A percentile compares a stretch with the other conserved stretches of the same genome.
These are phyloP conservation scores for Brachyhypopomus gauderio DNA, from an alignment of 2,113 vertebrate species.

Conservation along the genomic window DNA sequence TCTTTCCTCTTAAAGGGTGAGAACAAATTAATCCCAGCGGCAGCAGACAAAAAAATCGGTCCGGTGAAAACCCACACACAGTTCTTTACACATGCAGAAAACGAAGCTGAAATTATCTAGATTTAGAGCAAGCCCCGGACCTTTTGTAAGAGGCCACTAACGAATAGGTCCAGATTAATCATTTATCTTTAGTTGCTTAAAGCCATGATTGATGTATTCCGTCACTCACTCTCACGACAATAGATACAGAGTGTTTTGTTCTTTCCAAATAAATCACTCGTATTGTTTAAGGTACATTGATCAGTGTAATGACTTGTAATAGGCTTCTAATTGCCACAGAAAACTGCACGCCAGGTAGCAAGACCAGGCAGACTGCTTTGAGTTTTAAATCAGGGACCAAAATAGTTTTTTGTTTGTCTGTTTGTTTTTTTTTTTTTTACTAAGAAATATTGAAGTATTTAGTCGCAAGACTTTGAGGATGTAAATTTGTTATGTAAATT, in stretches of 20 bases:
- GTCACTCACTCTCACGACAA: slow-evolving; percentile 78
- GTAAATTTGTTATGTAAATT: too few species aligned
- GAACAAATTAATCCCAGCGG: slow-evolving; percentile 78
- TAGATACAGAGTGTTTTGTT: slow-evolving; percentile 81
- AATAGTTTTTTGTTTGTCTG: not conserved
- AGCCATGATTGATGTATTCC: slow-evolving; percentile 79
- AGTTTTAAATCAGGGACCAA: slow-evolving; percentile 57
- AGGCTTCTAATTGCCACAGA: slow-evolving; percentile 93
- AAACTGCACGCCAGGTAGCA: slow-evolving; percentile 79
- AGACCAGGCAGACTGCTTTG: slow-evolving; percentile 69
- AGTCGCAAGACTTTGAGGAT: not conserved
- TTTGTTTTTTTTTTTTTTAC: too few species aligned
- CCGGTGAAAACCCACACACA: slow-evolving; percentile 59
- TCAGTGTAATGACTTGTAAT: slow-evolving; percentile 99
- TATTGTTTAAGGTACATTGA: slow-evolving; percentile 99
- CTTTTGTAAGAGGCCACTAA: slow-evolving; percentile 78
- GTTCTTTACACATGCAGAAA: slow-evolving; percentile 70
- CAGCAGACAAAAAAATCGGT: slow-evolving; percentile 49
- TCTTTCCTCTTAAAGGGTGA: slow-evolving; percentile 71
- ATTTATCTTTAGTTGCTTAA: slow-evolving; percentile 80
- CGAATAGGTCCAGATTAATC: slow-evolving; percentile 82
- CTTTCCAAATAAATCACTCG: slow-evolving; percentile 91
- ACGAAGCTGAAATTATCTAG: slow-evolving; percentile 71
- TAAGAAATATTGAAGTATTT: not conserved
- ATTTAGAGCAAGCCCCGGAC: slow-evolving; percentile 69